Base-by-base conservation (phyloP, 2,797 vertebrate genomes). In the Saxicola maurus region DNA sequence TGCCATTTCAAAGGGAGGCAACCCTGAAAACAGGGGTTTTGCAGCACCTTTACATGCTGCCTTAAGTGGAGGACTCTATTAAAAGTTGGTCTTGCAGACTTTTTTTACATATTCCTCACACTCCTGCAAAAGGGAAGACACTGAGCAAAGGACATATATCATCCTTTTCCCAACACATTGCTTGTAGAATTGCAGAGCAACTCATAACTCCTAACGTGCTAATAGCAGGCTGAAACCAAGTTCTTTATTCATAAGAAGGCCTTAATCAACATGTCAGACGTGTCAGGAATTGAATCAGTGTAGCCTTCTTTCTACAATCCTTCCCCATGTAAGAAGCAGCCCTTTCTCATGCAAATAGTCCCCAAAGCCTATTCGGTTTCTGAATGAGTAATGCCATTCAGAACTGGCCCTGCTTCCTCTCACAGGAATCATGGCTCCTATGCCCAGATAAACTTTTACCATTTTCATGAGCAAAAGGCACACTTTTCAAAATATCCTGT, bases 281-380 rank as follows among this genome's bases (percentile, higher is more conserved):
- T 68, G 84, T 86, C 81, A 92, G 61, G 72, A 72, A 51, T 53
- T 85, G 75, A 33, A 65, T 67, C 25, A 93, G 68, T 52, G 42
- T 64, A 79, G 45, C 73, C 19, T 73, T 79, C 56, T 66, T 91
- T 92, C 80, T 49, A 53, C 48, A 78, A 17, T 66, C 52, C 19
- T 81, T 79, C 51, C 28, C 27, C 35, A 35, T 52, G 37, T 65
- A 68, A 81, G 72, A 6, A 92, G 24, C 17, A 75, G 28, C 38
- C 53, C 37, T 93, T 95, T 92, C 79, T 89, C 48, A 95, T 93
- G 84, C 72, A 92, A 90, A 95, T 94, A 62, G 9, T 24, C 24
- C 11, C 28, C n/a, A 68, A 75, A 95, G 75, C 27, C 43, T 85
- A 9, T 80, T 88, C 0, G 4, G 27, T 73, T 87, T 86, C 74